Percentiles rank a stretch among this genome's conserved stretches.
Evolutionary conservation across 1,140 invertebrate species (phyloP).

Genomic region (Tenebrio molitor): DNA sequence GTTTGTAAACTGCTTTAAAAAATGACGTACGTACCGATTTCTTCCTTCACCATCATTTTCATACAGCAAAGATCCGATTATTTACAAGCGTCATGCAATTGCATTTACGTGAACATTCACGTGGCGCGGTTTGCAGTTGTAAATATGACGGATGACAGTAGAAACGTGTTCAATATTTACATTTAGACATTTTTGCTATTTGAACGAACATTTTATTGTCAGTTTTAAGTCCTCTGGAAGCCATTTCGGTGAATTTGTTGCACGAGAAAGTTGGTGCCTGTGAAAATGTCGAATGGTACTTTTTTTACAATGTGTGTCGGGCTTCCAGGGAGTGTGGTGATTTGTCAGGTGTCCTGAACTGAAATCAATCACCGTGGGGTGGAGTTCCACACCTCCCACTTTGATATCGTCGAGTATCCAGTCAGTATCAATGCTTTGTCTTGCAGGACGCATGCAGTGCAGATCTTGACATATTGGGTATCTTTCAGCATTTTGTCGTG

Average conservation of each 20-base stretch:
- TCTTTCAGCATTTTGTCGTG: constrained; percentile 16
- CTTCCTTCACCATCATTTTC: too few species aligned
- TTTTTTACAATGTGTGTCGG: constrained; percentile 22
- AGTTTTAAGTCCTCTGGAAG: too few species aligned
- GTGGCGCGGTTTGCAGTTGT: too few species aligned
- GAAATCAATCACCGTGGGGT: constrained; percentile 33
- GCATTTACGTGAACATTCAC: too few species aligned
- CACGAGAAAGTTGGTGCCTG: background rate
- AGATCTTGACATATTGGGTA: constrained; percentile 15
- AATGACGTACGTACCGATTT: too few species aligned
- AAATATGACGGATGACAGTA: too few species aligned
- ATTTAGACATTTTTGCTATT: background rate
- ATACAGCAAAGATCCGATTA: too few species aligned
- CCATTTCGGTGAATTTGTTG: constrained; percentile 5
- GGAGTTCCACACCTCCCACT: constrained; percentile 12
- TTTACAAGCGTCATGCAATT: too few species aligned
- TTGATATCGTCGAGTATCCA: constrained; percentile 35
- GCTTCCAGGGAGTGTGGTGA: constrained; percentile 33
- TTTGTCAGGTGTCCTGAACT: constrained; percentile 33
- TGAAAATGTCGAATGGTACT: constrained; percentile 8
- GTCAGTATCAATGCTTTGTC: constrained; percentile 30
- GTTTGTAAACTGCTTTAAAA: background rate
- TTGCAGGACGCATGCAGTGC: constrained; percentile 6
- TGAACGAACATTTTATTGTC: background rate
- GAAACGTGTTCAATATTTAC: too few species aligned